These are phyloP conservation scores for Acrocephalus scirpaceus DNA, from an alignment of 2,797 vertebrate species.

Conservation along the genomic window DNA sequence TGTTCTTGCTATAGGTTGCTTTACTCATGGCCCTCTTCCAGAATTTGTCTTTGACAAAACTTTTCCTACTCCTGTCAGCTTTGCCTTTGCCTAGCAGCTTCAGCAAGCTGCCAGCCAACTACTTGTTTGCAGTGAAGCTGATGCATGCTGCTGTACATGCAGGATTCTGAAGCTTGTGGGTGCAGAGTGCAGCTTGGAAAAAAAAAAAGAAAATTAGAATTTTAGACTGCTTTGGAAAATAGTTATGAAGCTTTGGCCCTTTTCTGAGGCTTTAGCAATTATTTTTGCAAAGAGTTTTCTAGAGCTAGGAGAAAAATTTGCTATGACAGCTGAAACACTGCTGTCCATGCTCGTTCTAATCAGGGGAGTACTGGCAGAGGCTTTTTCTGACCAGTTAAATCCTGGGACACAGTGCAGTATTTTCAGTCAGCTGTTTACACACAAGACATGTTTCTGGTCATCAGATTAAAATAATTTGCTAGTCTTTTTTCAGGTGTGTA, in stretches of 20 bases:
- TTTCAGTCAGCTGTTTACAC: neutral
- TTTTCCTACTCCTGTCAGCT: neutral
- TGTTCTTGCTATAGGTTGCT: neutral
- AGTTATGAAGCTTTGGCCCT: neutral
- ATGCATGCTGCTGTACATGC: rapidly evolving
- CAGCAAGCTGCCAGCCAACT: neutral
- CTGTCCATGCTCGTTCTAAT: neutral
- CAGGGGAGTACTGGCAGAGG: neutral
- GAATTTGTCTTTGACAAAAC: neutral
- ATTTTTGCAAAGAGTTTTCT: neutral
- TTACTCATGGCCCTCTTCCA: neutral
- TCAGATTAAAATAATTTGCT: neutral
- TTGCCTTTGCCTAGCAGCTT: neutral
- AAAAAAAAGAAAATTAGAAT: neutral
- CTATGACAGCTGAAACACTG: neutral
- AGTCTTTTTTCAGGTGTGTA: neutral
- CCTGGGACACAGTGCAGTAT: neutral
- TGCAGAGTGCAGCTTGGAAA: neutral
- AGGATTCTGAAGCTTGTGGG: neutral
- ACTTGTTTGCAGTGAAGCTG: neutral
- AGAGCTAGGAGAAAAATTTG: neutral
- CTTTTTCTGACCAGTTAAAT: neutral
- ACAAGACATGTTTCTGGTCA: neutral
- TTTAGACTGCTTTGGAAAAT: neutral
- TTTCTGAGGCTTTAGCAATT: neutral